Evolutionary conservation across 2,113 vertebrate species (phyloP), one percentile per base, ranked within the genome.

Genomic region (Phalacrocorax carbo): DNA sequence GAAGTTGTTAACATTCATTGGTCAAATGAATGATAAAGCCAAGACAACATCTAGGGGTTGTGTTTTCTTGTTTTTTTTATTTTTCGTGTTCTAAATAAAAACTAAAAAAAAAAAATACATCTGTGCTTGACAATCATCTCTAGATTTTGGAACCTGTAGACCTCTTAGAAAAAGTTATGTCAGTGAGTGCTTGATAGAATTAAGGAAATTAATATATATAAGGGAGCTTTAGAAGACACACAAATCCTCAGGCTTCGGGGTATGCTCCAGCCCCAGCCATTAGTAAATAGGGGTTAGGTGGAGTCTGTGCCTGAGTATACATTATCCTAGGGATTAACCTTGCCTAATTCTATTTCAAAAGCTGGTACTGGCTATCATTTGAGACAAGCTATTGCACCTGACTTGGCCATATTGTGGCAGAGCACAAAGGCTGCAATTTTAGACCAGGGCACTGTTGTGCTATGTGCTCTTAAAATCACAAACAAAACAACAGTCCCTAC

Each of bases 321-420:
- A 8, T 92, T 36, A 80, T 70, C 68, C 62, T 51, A 18, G 38
- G 75, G 93, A 90, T 93, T 88, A 91, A 70, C 69, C 69, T 66
- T 20, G 62, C 49, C 75, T 86, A 6, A 49, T 70, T 21, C 68
- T 55, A 0, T 70, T 65, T 75, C 49, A 32, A 15, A 21, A 66
- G 86, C 86, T 77, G 44, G n/a, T 48, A 11, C 46, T 68, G 65
- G 2, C n/a, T 36, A 0, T 32, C 7, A 0, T 4, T 29, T 1
- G 2, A 68, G 38, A 34, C 6, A 29, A 58, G 42, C 55, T 61
- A 1, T 7, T 72, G 75, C 36, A 34, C 68, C 69, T 16, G 54
- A 29, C 44, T 55, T 32, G 2, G 30, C 48, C 38, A 3, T 3
- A 1, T 11, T 34, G 27, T 22, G 34, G 17, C 32, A 51, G 76